These are phyloP conservation scores for Meloidogyne floridensis DNA, from an alignment of 1,140 invertebrate species.

Conservation along the genomic window DNA sequence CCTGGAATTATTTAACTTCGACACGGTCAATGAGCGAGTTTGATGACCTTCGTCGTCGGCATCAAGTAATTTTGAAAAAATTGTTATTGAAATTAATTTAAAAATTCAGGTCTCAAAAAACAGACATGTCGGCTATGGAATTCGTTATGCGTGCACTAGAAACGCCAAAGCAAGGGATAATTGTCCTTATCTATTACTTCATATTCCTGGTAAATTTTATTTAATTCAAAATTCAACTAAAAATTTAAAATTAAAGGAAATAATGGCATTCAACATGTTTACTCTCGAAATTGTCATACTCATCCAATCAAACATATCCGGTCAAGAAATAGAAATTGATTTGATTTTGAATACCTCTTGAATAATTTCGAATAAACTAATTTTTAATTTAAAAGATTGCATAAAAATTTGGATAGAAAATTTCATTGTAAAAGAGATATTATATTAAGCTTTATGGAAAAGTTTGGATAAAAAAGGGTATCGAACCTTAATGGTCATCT, in stretches of 20 bases:
- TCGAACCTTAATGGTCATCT: too few species aligned
- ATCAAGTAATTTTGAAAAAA: conserved; percentile 5
- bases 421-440: too few species aligned
- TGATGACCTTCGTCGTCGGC: conserved; percentile 4
- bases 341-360: background rate
- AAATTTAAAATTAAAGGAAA: background rate
- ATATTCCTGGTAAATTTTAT: background rate
- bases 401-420: too few species aligned
- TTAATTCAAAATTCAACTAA: background rate
- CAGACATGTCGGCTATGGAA: conserved; percentile 13
- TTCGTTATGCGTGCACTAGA: conserved; percentile 17
- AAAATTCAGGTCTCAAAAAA: conserved; percentile 15
- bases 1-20: background rate
- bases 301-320: conserved; percentile 13
- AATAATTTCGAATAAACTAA: too few species aligned
- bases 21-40: background rate
- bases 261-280: conserved; percentile 10
- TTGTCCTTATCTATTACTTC: conserved; percentile 18
- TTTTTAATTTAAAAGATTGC: too few species aligned
- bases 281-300: conserved; percentile 9
- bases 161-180: conserved; percentile 22
- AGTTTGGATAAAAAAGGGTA: too few species aligned
- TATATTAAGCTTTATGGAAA: too few species aligned
- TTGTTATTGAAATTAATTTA: background rate
- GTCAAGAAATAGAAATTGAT: background rate